These are phyloP conservation scores for Drosophila willistoni DNA, from an alignment of 1,140 invertebrate genomes.

Conservation along the genomic window DNA sequence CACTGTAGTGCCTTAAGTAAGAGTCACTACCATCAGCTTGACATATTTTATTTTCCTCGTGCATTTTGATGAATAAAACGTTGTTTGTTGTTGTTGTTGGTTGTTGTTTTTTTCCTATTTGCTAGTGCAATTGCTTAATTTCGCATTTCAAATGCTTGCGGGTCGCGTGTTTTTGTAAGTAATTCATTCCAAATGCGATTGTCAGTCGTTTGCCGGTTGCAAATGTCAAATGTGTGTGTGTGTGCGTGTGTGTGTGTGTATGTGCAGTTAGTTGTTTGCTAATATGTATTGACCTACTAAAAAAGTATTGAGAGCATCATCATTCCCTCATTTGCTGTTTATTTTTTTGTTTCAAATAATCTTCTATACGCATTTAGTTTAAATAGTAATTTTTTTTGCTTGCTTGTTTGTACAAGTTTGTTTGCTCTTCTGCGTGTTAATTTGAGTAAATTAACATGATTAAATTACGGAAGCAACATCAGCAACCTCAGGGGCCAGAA, in stretches of 20 bases:
- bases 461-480: slow-evolving; percentile 69
- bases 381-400: no score
- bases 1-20: no score
- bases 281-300: slow-evolving; percentile 26
- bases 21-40: no score
- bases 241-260: slow-evolving; percentile 9
- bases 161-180: background rate
- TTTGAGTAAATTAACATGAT: slow-evolving; percentile 62
- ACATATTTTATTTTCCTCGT: no score
- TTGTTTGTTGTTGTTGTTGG: no score
- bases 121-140: slow-evolving; percentile 1
- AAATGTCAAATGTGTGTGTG: slow-evolving; percentile 62
- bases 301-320: slow-evolving; percentile 34
- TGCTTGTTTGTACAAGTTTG: background rate
- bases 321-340: no score
- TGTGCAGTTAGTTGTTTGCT: slow-evolving; percentile 35
- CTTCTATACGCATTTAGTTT: no score
- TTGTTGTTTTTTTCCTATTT: no score
- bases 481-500: slow-evolving; percentile 39
- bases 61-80: no score
- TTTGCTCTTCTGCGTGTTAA: slow-evolving; percentile 69
- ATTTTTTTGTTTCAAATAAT: slow-evolving; percentile 16
- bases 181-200: slow-evolving; percentile 3
- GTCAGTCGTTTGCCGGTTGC: slow-evolving; percentile 37
- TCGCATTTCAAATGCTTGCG: background rate